Conservation (phyloP, 2,797 vertebrate genomes). For the Fundulus diaphanus region DNA sequence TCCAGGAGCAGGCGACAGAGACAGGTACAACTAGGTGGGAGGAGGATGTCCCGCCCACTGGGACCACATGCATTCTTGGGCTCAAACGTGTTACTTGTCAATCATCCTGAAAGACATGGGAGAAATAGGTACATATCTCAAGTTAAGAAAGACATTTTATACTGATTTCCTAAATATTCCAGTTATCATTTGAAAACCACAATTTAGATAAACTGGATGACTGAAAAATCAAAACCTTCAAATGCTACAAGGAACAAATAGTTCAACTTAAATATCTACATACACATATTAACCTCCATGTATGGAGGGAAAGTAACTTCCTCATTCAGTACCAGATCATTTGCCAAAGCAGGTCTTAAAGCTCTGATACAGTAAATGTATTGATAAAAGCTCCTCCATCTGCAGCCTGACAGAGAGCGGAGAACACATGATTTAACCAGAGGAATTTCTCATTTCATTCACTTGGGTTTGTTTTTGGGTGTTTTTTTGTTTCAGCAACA, state of each 20-base stretch:
- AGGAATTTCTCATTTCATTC: conserved; percentile 17
- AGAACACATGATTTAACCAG: conserved; percentile 6
- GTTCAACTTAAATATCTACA: not conserved
- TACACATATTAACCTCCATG: not conserved
- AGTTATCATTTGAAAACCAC: not conserved
- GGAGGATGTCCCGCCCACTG: conserved; percentile 67
- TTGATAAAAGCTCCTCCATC: conserved; percentile 17
- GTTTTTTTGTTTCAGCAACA: conserved; percentile 4
- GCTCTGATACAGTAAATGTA: conserved; percentile 11
- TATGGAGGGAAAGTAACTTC: conserved; percentile 37
- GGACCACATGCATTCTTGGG: conserved; percentile 79
- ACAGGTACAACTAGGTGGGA: conserved; percentile 70
- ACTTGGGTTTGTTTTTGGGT: not conserved
- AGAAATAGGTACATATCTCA: not conserved
- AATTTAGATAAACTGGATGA: not conserved
- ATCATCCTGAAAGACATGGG: conserved; percentile 69
- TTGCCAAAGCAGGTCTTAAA: conserved; percentile 29
- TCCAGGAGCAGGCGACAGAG: conserved; percentile 73
- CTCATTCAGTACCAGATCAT: conserved; percentile 24
- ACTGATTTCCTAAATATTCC: not conserved
- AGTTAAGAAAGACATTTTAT: not conserved
- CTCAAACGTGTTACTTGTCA: conserved; percentile 64
- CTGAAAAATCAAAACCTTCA: too few species aligned
- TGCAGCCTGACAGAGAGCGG: conserved; percentile 10
- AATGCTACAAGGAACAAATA: too few species aligned